phyloP scores from a whole-genome alignment of 2,113 vertebrate genomes.

The Ceyx margarethae region DNA sequence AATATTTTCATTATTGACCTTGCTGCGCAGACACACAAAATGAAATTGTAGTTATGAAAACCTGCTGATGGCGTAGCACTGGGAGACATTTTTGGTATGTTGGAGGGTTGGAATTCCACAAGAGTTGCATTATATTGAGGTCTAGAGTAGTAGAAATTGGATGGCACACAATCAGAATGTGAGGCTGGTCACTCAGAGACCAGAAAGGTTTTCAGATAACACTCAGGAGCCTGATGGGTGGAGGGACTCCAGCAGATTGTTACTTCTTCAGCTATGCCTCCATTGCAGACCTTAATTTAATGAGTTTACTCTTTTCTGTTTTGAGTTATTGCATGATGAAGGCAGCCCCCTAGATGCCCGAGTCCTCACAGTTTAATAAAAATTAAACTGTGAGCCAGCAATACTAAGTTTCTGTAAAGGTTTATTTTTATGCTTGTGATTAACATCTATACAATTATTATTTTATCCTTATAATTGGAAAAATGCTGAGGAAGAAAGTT shows the following conservation, averaged over 20 bases:
- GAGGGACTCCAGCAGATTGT: not conserved
- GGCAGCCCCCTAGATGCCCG: not conserved
- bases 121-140: not conserved
- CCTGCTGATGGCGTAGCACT: not conserved
- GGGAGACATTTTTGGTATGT: not conserved
- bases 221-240: conserved; percentile 1
- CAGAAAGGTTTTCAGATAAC: not conserved
- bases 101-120: not conserved
- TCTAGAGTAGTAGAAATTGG: not conserved
- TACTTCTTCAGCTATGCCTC: not conserved
- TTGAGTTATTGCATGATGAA: not conserved
- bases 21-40: not conserved
- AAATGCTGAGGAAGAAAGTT: not conserved
- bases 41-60: not conserved
- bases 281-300: not conserved
- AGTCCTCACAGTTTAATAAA: conserved; percentile 24
- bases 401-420: not conserved
- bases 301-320: not conserved
- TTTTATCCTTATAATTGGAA: conserved; percentile 12
- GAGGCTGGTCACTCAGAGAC: not conserved
- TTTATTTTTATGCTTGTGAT: conserved; percentile 28
- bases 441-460: not conserved
- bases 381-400: not conserved
- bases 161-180: not conserved
- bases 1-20: conserved; percentile 48